phyloP scores from a whole-genome alignment of 2,888 invertebrate species.

The Syrphus vitripennis region DNA sequence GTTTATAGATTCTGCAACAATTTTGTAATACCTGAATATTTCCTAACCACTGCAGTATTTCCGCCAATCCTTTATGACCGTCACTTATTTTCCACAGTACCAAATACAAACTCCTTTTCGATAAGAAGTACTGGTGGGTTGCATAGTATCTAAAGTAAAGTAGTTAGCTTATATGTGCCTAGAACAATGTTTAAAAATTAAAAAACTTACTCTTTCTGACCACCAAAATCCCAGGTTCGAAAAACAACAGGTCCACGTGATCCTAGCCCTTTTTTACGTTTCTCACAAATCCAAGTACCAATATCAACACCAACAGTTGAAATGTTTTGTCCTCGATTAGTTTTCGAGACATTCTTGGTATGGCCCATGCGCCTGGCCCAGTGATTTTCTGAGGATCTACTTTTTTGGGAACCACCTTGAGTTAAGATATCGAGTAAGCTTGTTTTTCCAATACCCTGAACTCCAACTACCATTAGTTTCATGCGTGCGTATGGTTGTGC shows the following conservation, averaged over 20 bases:
- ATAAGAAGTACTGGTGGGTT: slow-evolving; percentile 98
- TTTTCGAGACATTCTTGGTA: slow-evolving; percentile 89
- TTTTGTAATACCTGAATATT: slow-evolving; percentile 86
- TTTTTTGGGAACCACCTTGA: slow-evolving; percentile 91
- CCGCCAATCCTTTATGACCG: slow-evolving; percentile 93
- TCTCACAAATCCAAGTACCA: slow-evolving; percentile 96
- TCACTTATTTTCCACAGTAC: slow-evolving; percentile 97
- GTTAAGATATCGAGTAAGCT: slow-evolving; percentile 93
- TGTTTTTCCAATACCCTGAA: slow-evolving; percentile 94
- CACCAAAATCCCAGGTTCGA: slow-evolving; percentile 99
- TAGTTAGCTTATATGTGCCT: not conserved
- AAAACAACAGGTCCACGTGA: slow-evolving; percentile 93
- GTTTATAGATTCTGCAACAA: not conserved
- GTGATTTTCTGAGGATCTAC: slow-evolving; percentile 84
- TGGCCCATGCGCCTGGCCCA: slow-evolving; percentile 98
- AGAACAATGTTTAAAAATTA: not conserved
- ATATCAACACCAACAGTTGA: slow-evolving; percentile 99
- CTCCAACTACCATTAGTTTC: slow-evolving; percentile 98
- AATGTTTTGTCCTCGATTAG: slow-evolving; percentile 89
- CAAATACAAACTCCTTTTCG: slow-evolving; percentile 95
- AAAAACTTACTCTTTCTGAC: slow-evolving; percentile 91
- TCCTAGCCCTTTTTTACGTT: slow-evolving; percentile 88
- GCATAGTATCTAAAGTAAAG: slow-evolving; percentile 89
- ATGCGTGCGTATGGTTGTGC: slow-evolving; percentile 96
- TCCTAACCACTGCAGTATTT: slow-evolving; percentile 97